Conservation (phyloP, 2,113 vertebrate species). For the Oreochromis niloticus region DNA sequence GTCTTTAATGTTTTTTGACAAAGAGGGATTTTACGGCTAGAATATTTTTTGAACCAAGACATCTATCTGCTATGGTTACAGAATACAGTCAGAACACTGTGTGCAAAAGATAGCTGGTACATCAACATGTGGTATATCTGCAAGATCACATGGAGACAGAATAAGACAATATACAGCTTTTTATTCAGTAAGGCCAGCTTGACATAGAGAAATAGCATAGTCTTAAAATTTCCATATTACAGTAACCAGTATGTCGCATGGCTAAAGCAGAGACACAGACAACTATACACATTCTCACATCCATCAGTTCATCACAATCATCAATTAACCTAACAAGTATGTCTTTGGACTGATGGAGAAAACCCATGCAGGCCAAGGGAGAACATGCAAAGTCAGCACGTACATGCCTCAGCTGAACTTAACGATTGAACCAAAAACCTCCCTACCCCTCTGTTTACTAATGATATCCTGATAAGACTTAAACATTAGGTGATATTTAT, state of each 20-base stretch:
- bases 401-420: background rate
- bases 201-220: background rate
- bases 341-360: background rate
- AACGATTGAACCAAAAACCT: background rate
- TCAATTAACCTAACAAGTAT: background rate
- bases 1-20: background rate
- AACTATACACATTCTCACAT: background rate
- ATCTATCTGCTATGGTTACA: background rate
- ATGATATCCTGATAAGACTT: background rate
- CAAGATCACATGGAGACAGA: background rate
- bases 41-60: background rate
- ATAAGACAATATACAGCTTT: background rate
- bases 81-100: background rate
- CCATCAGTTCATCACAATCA: background rate
- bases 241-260: rapidly evolving
- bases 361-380: rapidly evolving
- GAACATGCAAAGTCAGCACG: background rate
- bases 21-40: background rate
- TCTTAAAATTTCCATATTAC: background rate
- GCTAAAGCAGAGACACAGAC: background rate
- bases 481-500: background rate
- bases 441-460: background rate
- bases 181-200: rapidly evolving
- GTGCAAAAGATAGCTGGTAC: background rate
- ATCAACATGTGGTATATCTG: background rate